Conservation (phyloP, 53 echinoderm and acorn worm genomes). For the Hippasteria phrygiana region DNA sequence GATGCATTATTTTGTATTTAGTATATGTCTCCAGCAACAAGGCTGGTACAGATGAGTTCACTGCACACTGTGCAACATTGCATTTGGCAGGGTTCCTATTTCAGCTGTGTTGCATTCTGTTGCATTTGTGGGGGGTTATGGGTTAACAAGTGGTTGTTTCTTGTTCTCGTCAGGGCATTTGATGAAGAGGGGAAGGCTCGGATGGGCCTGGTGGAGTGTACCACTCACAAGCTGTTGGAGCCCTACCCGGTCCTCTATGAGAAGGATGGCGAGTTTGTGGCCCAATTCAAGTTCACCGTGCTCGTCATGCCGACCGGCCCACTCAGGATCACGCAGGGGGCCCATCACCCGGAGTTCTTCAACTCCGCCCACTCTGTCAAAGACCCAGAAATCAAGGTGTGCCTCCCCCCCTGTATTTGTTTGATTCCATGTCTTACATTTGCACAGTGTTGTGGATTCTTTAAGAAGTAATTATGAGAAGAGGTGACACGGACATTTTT, state of each 20-base stretch:
- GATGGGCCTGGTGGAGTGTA: constrained; percentile 83
- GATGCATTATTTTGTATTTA: too few relatives aligned
- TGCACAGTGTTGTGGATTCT: too few relatives aligned
- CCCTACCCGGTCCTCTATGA: constrained; percentile 93
- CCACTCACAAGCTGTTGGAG: constrained; percentile 84
- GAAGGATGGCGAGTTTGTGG: constrained; percentile 89
- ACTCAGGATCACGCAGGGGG: constrained; percentile 83
- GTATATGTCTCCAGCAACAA: too few relatives aligned
- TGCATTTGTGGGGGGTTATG: too few relatives aligned
- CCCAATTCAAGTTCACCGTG: constrained; percentile 98
- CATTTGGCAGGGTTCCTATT: too few relatives aligned
- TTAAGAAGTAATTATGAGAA: too few relatives aligned
- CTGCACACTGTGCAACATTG: too few relatives aligned
- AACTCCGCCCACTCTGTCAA: constrained; percentile 80
- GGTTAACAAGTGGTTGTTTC: background rate
- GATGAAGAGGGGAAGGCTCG: constrained; percentile 86
- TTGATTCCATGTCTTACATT: too few relatives aligned
- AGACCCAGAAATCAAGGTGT: constrained; percentile 89
- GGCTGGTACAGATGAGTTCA: too few relatives aligned
- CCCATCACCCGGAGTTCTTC: constrained; percentile 73
- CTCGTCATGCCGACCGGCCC: constrained; percentile 97
- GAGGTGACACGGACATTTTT: too few relatives aligned
- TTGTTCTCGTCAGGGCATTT: constrained; percentile 68
- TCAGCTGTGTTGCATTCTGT: too few relatives aligned
- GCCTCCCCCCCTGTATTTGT: background rate